Percentiles rank a stretch among this genome's conserved stretches.
Conservation (phyloP, 2,797 vertebrate species). For the Enteromius unitaeniatus region DNA sequence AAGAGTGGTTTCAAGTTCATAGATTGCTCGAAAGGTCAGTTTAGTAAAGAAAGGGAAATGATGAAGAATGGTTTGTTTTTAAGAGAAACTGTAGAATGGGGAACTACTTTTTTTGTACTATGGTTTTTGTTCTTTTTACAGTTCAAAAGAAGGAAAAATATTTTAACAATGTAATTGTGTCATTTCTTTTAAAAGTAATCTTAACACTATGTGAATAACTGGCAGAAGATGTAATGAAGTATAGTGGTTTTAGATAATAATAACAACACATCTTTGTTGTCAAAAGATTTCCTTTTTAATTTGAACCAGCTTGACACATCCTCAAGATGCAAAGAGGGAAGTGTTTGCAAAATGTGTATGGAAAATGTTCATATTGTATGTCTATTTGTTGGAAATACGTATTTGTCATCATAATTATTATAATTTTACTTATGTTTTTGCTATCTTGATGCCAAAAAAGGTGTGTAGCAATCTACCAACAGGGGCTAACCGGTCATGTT, state of each 20-base stretch:
- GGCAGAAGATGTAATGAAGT: background rate
- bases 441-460: background rate
- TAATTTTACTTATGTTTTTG: background rate
- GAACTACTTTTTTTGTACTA: background rate
- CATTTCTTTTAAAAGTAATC: background rate
- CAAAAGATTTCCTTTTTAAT: background rate
- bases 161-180: background rate
- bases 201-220: background rate
- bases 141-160: background rate
- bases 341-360: background rate
- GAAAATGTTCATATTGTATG: background rate
- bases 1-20: slow-evolving; percentile 30
- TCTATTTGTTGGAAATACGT: background rate
- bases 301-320: background rate
- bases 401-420: background rate
- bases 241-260: background rate
- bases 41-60: background rate
- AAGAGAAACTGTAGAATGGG: background rate
- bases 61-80: slow-evolving; percentile 4
- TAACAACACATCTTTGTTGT: background rate
- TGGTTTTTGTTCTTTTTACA: slow-evolving; percentile 1
- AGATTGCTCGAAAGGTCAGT: slow-evolving; percentile 33
- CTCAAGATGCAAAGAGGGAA: background rate
- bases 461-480: background rate
- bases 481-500: no score